A percentile compares a stretch with the other conserved stretches of the same genome.
phyloP scores from a whole-genome alignment of 2,113 vertebrate species.

The Nothocercus nigrocapillus region DNA sequence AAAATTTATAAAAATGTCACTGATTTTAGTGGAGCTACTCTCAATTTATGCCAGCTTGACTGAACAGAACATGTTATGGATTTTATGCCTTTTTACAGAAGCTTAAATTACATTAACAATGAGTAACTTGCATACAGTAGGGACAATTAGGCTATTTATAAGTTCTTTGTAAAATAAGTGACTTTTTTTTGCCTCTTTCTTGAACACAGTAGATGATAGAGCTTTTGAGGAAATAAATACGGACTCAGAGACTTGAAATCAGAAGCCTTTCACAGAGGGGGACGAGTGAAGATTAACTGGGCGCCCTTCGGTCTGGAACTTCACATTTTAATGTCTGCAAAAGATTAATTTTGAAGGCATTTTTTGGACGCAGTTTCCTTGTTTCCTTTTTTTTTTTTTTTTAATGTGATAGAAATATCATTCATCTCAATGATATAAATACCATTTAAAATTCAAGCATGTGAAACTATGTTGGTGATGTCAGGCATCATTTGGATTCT shows the following conservation, averaged over 20 bases:
- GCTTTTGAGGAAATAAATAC: not conserved
- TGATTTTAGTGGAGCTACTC: not conserved
- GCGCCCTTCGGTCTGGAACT: not conserved
- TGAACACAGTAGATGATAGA: not conserved
- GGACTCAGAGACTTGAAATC: not conserved
- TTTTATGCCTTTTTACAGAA: not conserved
- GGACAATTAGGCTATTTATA: not conserved
- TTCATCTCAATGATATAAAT: not conserved
- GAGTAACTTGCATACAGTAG: not conserved
- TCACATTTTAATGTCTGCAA: not conserved
- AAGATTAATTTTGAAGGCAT: not conserved
- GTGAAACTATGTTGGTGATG: not conserved
- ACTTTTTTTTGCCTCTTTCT: not conserved
- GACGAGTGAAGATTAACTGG: rapidly evolving
- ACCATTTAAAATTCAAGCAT: not conserved
- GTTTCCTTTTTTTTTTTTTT: not conserved
- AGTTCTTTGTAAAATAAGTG: not conserved
- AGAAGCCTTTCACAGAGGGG: not conserved
- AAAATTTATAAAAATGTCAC: not conserved
- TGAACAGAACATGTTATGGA: not conserved
- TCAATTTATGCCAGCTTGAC: not conserved
- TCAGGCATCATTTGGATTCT: not conserved
- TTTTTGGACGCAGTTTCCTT: not conserved
- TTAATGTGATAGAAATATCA: not conserved
- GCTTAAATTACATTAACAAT: not conserved